A percentile compares a stretch with the other conserved stretches of the same genome.
These are phyloP conservation scores for Notolepis coatsorum DNA, from an alignment of 2,797 vertebrate genomes.

Conservation along the genomic window DNA sequence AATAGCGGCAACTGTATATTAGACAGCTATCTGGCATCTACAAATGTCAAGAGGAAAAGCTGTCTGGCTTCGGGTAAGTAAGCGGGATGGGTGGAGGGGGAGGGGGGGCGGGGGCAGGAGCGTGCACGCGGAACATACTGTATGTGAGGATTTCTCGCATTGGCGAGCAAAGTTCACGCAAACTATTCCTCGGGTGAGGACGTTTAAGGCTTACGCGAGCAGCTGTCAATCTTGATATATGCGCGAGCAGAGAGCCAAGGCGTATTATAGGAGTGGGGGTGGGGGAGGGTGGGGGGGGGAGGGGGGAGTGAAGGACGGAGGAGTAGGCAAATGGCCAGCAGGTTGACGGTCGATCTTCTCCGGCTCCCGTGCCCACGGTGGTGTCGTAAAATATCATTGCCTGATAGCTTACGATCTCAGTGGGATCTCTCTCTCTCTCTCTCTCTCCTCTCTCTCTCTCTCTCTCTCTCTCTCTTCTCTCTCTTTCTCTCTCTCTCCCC, in stretches of 20 bases:
- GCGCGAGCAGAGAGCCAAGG: slow-evolving; percentile 75
- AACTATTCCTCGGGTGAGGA: slow-evolving; percentile 74
- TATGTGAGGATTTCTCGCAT: slow-evolving; percentile 61
- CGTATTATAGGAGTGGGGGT: slow-evolving; percentile 58
- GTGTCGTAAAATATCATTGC: slow-evolving; percentile 85
- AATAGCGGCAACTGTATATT: slow-evolving; percentile 84
- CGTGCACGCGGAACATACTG: slow-evolving; percentile 23
- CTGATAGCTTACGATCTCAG: slow-evolving; percentile 13
- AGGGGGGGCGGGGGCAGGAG: slow-evolving; percentile 68
- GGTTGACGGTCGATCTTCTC: slow-evolving; percentile 74
- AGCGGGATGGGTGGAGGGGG: background rate
- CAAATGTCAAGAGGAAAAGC: slow-evolving; percentile 90
- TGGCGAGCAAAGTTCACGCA: slow-evolving; percentile 77
- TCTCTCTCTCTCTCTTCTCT: slow-evolving; percentile 8
- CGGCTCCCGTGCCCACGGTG: slow-evolving; percentile 83
- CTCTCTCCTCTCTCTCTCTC: background rate
- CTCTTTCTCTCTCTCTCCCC: background rate
- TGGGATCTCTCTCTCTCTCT: slow-evolving; percentile 8
- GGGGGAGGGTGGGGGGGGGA: background rate
- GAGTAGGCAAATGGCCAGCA: slow-evolving; percentile 87
- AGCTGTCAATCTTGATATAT: slow-evolving; percentile 78
- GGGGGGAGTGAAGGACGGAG: slow-evolving; percentile 73
- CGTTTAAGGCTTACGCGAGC: slow-evolving; percentile 27
- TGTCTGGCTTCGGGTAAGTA: slow-evolving; percentile 69
- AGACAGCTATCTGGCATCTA: slow-evolving; percentile 91